phyloP scores from a whole-genome alignment of 2,888 invertebrate species.

The Rhagonycha fulva region DNA sequence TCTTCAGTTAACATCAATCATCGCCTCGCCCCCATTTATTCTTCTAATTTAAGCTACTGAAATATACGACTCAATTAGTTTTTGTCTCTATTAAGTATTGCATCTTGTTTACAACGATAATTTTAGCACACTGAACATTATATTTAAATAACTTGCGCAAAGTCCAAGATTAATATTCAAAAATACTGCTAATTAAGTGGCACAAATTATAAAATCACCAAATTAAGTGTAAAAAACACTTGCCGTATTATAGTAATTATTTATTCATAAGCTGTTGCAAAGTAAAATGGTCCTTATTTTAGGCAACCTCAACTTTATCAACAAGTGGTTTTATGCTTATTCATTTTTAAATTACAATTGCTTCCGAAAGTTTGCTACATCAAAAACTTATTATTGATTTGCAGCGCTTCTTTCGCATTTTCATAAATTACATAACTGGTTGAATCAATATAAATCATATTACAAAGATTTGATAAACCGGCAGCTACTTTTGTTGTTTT shows the following conservation, averaged over 20 bases:
- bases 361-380: background rate
- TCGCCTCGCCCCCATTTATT: slow-evolving; percentile 42
- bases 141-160: background rate
- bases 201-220: background rate
- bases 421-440: background rate
- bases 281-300: background rate
- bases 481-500: background rate
- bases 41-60: slow-evolving; percentile 46
- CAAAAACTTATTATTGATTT: background rate
- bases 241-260: background rate
- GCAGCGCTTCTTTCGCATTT: background rate
- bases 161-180: background rate
- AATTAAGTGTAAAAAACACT: background rate
- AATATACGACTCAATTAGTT: slow-evolving; percentile 48
- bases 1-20: slow-evolving; percentile 36
- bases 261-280: background rate
- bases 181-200: background rate
- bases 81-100: slow-evolving; percentile 36
- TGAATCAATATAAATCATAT: background rate
- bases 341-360: slow-evolving; percentile 23
- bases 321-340: slow-evolving; percentile 48
- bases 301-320: slow-evolving; percentile 40
- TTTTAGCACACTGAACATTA: background rate
- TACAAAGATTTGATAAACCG: background rate
- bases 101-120: slow-evolving; percentile 1